These are phyloP conservation scores for Spicauda simplicius DNA, from an alignment of 2,888 invertebrate genomes.

Conservation along the genomic window DNA sequence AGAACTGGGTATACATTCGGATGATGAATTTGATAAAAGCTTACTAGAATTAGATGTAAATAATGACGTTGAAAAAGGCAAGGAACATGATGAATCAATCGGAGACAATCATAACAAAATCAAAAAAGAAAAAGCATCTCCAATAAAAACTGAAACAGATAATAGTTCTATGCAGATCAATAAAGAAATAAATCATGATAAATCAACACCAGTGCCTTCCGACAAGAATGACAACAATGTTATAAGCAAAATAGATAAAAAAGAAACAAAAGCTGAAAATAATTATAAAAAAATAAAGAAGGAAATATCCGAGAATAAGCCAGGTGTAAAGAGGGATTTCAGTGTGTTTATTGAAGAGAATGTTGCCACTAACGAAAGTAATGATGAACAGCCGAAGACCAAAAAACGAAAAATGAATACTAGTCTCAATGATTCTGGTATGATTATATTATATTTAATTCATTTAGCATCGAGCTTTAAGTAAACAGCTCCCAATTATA, in stretches of 20 bases:
- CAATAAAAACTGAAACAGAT: constrained; percentile 6
- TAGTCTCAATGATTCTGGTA: constrained; percentile 74
- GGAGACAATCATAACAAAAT: neutral
- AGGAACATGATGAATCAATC: constrained; percentile 5
- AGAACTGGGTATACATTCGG: constrained; percentile 85
- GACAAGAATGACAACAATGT: constrained; percentile 1
- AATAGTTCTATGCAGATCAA: neutral
- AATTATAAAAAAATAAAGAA: constrained; percentile 37
- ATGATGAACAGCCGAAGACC: constrained; percentile 43
- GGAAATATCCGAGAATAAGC: constrained; percentile 35
- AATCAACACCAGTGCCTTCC: constrained; percentile 13
- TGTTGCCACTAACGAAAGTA: constrained; percentile 33
- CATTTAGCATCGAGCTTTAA: neutral
- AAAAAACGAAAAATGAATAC: constrained; percentile 58
- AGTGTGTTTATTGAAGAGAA: constrained; percentile 60
- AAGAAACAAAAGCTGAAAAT: constrained; percentile 30
- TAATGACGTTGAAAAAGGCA: constrained; percentile 50
- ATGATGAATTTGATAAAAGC: constrained; percentile 89
- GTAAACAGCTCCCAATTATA: too few species aligned
- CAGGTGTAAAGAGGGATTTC: constrained; percentile 47
- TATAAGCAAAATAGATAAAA: constrained; percentile 11
- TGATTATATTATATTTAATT: neutral
- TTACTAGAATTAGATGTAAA: constrained; percentile 87
- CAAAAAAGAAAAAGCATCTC: constrained; percentile 16
- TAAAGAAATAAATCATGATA: constrained; percentile 35